These are phyloP conservation scores for Pygmarrhopalites habei DNA, from an alignment of 1,140 invertebrate genomes.

Conservation along the genomic window DNA sequence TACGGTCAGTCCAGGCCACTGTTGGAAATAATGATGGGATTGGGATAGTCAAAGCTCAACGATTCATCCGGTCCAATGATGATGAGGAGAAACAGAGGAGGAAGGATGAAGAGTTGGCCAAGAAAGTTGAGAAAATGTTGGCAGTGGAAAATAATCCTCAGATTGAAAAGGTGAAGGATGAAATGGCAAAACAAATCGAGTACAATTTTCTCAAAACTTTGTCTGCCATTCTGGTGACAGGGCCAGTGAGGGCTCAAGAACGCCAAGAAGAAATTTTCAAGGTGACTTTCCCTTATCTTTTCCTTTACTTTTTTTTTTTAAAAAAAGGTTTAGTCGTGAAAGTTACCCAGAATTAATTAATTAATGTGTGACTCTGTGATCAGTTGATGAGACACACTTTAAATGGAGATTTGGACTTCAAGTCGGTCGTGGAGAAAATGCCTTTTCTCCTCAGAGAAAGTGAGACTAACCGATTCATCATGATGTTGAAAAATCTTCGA, in stretches of 20 bases:
- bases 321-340: too few relatives aligned
- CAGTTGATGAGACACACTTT: constrained; percentile 33
- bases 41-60: background rate
- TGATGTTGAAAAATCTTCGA: constrained; percentile 23
- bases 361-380: too few relatives aligned
- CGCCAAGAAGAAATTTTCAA: constrained; percentile 32
- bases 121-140: constrained; percentile 33
- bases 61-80: too few relatives aligned
- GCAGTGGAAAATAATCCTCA: constrained; percentile 21
- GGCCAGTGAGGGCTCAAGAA: constrained; percentile 28
- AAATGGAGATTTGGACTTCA: constrained; percentile 37
- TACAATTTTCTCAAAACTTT: constrained; percentile 36
- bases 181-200: constrained; percentile 26
- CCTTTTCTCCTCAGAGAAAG: constrained; percentile 30
- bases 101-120: constrained; percentile 15
- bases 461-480: constrained; percentile 37
- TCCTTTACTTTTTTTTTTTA: too few relatives aligned
- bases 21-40: background rate
- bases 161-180: constrained; percentile 30
- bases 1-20: background rate
- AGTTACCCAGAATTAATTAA: too few relatives aligned
- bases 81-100: background rate
- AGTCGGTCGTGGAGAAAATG: constrained; percentile 31
- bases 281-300: too few relatives aligned
- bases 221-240: constrained; percentile 32